These are phyloP conservation scores for Paguma larvata DNA, from an alignment of 2,797 vertebrate species.

Conservation along the genomic window DNA sequence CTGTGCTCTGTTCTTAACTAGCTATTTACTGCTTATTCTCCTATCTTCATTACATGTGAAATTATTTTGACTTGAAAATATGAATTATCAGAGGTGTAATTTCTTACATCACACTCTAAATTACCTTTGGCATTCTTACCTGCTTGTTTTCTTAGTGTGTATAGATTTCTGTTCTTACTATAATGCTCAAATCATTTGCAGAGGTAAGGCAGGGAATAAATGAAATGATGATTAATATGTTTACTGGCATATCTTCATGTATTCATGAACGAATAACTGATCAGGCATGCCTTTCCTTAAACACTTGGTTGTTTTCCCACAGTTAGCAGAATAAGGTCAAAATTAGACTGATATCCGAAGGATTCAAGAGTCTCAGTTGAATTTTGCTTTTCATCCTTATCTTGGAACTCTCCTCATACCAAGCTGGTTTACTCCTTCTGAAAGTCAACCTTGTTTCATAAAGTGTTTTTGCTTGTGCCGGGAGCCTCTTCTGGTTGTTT, in stretches of 20 bases:
- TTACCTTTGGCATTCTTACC: not conserved
- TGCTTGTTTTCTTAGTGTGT: not conserved
- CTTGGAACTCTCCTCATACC: not conserved
- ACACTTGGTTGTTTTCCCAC: not conserved
- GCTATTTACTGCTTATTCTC: not conserved
- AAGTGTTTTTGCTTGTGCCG: not conserved
- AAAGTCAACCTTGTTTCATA: not conserved
- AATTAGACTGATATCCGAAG: not conserved
- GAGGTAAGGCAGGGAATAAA: not conserved
- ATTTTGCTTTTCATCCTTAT: not conserved
- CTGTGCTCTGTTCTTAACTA: not conserved
- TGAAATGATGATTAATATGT: constrained; percentile 7
- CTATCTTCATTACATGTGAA: not conserved
- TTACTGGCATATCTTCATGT: not conserved
- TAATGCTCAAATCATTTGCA: constrained; percentile 18
- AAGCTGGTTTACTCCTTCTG: not conserved
- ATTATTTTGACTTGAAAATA: constrained; percentile 47
- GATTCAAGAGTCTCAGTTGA: not conserved
- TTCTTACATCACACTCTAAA: not conserved
- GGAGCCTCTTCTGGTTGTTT: not conserved
- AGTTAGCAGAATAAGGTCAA: not conserved
- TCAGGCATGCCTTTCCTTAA: not conserved
- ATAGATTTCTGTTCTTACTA: constrained; percentile 2
- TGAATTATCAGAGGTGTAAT: not conserved
- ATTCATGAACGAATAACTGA: not conserved